Evolutionary conservation across 2,888 invertebrate species (phyloP), one percentile per base, ranked within the genome.

Genomic region (Orthonychiurus folsomi): DNA sequence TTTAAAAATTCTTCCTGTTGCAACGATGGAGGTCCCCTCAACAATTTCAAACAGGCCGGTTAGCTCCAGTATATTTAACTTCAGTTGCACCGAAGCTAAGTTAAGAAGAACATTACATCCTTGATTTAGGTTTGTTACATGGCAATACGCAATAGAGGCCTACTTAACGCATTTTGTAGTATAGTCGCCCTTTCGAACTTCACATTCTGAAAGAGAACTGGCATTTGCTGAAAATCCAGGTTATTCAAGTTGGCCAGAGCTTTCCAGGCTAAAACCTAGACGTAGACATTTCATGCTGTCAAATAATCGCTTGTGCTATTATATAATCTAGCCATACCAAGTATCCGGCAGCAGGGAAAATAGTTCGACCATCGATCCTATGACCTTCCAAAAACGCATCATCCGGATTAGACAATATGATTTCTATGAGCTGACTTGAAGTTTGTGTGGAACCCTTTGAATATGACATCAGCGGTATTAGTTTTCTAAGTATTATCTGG

Each of bases 21-120:
- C 93, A 1, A 86, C 88, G 18, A 91, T 83, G 50, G 86, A 83
- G 47, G 89, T 92, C 63, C 87, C 86, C 80, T 95, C 94, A 75
- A 87, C 86, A 63, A 96, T 86, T 77, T 93, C 93, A 80, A 95
- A 96, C 69, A 87, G 86, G 26, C 91, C 88, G 48, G 84, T 84
- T 56, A 88, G 88, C 73, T 88, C 87, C 72, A 92, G 87, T 71
- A 93, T 85, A 76, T 87, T 89, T 52, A 93, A 81, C 26, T 88
- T 80, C 76, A 93, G 90, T 73, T 87, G 88, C 9, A 15, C 15
- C 15, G 5, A 9, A 0, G 84, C 77, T 66, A 76, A 15, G 15
- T 9, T 15, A 37, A 37, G 37, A 37, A 37, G 37, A 15, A 37
- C 15, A 9, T 37, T 5, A 37, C n/a, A n/a, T n/a, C n/a, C n/a